Evolutionary conservation across 2,888 invertebrate genomes (phyloP), one percentile per base, ranked within the genome.

Genomic region (Tipula unca): DNA sequence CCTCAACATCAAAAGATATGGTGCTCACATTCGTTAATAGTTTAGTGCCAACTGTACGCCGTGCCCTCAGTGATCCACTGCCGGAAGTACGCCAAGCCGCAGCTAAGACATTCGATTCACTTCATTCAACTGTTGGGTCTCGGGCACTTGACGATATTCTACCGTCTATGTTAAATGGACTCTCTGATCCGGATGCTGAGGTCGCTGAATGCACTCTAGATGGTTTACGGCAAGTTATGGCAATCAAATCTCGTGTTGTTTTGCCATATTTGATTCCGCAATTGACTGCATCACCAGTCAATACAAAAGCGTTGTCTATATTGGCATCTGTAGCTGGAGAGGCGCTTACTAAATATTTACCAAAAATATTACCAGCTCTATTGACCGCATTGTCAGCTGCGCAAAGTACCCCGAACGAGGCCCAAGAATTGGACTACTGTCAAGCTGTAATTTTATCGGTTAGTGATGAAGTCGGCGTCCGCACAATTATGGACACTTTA

Each of bases 101-200:
- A 0, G 99, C 99, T 10, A 96, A 96, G 89, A 98, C 99, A 0
- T 99, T 99, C 91, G 98, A 99, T 90, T 96, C 97, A 88, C 93
- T 99, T 87, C 98, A 99, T 92, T 94, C 96, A 86, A 98, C 97
- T 87, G 98, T 98, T 87, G 99, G 98, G 86, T 94, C 95, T 87
- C 94, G 96, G 89, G 98, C 99, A 84, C 92, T 99, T 86, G 99
- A 99, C 91, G 99, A 99, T 90, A 98, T 99, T 91, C 92, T 99
- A 87, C 98, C 98, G 86, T 94, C 95, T 87, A 95, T 99, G 94
- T 93, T 99, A 88, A 94, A 95, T 85, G 91, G 91, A 1, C 91
- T 94, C 86, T 95, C 95, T 88, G 94, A 96, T 89, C 94, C 95
- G 0, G 95, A 98, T 91, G 93, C 94, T 0, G 93, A 93, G 29